Base-by-base conservation (phyloP, 2,888 invertebrate genomes). In the Anodontia alba region DNA sequence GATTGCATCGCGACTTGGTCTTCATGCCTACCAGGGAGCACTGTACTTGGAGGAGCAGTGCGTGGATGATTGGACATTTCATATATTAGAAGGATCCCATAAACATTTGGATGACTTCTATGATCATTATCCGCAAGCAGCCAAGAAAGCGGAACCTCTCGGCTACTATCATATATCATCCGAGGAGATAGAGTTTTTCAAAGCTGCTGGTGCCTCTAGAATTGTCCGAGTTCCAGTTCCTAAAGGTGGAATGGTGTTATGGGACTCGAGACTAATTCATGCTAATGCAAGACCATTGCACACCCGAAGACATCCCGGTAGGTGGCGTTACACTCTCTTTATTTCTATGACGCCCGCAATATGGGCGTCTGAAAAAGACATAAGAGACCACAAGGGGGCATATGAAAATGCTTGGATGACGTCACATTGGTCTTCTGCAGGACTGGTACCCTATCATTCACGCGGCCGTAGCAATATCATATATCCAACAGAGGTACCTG, bases 211-310 rank as follows among this genome's bases (percentile, higher is more conserved):
- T 17, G 90, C 91, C 68, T 17, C 7, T 7, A 51, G 57, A 46
- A 54, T 87, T 0, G 79, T 77, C 43, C 80, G 92, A 31, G 83
- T 93, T 36, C 81, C 92, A 3, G 91, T 90, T 17, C 91, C 91
- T 3, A 90, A 90, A 81, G 93, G 93, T 0, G 92, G 92, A 17
- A 88, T 93, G 84, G 88, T 91, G 2, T 76, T 93, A 26, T 93
- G 93, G 92, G 93, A 93, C 76, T 92, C 93, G 0, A 79, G 93
- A 68, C 85, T 91, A 15, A 81, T 93, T 36, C 92, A 93, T 70
- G 92, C 92, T 0, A 92, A 92, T 68, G 91, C 91, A 2, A 78
- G 90, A 51, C 92, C 93, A 33, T 54, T 84, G 43, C 73, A 23
- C 8, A 43, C 69, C 2, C 75, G 88, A 12, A 78, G 78, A 31